Evolutionary conservation across 2,113 vertebrate species (phyloP), one percentile per base, ranked within the genome.

Genomic region (Calyptommatus sinebrachiatus): DNA sequence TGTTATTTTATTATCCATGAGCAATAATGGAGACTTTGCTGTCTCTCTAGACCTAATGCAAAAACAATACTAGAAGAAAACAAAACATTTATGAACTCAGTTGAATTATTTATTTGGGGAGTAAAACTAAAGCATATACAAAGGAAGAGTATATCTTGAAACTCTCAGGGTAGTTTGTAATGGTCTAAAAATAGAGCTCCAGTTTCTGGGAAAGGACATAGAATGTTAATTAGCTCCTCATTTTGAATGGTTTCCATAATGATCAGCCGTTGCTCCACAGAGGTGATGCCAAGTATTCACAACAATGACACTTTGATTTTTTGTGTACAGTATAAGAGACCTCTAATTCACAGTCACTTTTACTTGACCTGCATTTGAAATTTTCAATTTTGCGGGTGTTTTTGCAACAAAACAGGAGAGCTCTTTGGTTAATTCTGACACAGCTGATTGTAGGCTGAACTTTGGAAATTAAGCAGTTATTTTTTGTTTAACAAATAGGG

Each of bases 151-250:
- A 10, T 79, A 71, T 62, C 77, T 71, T 57, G 77, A 29, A 60
- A 35, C 71, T 70, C 76, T 53, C 31, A 35, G 31, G 67, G 7
- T 79, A 62, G 57, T 41, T 62, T 71, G 77, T 61, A 46, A 71
- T 71, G 77, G 22, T 71, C 77, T 79, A 71, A 79, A 79, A 63
- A 71, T 71, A 63, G 57, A 12, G 9, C 41, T 79, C 35, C 68
- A 79, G 77, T 71, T 79, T 57, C 77, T 79, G 76, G 50, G 66
- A 79, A 63, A 71, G 77, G 62, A 57, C 41, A 10, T 12, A 63
- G 68, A 71, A 79, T 71, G 26, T 79, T 71, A 79, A 79, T 79
- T 71, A 79, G 77, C 57, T 79, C 77, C 45, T 63, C 57, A 70
- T 41, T 70, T 70, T 70, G 66, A 78, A 53, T 45, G 66, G 66